Percentiles rank a stretch among this genome's conserved stretches.
phyloP scores from a whole-genome alignment of 1,140 invertebrate species.

The Cydia splendana region DNA sequence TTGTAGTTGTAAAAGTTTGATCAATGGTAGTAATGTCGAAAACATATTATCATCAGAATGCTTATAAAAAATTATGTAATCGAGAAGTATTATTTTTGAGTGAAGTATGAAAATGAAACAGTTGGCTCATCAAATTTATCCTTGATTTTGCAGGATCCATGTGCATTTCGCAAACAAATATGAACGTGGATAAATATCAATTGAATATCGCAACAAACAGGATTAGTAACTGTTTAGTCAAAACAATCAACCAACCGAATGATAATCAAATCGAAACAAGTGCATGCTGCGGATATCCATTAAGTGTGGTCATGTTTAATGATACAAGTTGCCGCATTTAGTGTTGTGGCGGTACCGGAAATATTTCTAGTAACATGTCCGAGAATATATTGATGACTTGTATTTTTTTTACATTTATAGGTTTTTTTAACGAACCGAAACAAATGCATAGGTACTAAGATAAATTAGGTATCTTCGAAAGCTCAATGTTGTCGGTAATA shows the following conservation, averaged over 20 bases:
- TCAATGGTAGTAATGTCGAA: not conserved
- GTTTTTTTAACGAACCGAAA: too few species aligned
- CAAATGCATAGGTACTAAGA: too few species aligned
- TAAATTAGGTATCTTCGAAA: too few species aligned
- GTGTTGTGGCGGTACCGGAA: not conserved
- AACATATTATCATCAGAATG: too few species aligned
- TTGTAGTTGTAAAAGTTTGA: constrained; percentile 5
- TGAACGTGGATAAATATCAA: not conserved
- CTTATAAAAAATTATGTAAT: too few species aligned
- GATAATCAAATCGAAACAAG: constrained; percentile 33
- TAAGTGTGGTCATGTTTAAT: constrained; percentile 64
- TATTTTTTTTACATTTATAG: too few species aligned
- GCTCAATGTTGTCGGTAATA: too few species aligned
- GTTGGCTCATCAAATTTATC: not conserved
- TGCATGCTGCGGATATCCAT: constrained; percentile 56
- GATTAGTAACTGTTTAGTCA: constrained; percentile 13
- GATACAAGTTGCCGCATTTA: constrained; percentile 61
- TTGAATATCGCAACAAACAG: constrained; percentile 5
- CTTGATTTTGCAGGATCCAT: not conserved
- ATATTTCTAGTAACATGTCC: not conserved
- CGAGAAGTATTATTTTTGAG: too few species aligned
- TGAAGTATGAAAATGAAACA: not conserved
- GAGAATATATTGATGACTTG: too few species aligned
- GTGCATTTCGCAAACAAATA: not conserved
- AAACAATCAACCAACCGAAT: constrained; percentile 12